These are phyloP conservation scores for Ceratina australensis DNA, from an alignment of 1,140 invertebrate species.

Conservation along the genomic window DNA sequence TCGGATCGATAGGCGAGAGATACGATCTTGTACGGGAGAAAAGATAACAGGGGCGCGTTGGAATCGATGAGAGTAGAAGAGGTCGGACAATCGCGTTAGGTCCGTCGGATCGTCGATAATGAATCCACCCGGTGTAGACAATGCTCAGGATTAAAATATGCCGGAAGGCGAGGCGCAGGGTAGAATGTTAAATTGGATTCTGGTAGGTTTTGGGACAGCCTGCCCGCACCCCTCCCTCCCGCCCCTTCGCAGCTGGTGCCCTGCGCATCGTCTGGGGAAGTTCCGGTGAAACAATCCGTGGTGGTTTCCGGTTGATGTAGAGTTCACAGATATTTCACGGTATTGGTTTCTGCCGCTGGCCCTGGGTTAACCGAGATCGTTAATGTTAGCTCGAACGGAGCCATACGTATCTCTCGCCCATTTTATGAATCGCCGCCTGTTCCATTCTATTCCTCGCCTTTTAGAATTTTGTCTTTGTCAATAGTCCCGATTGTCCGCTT, in stretches of 20 bases:
- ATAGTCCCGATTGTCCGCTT: too few relatives aligned
- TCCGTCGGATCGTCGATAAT: slow-evolving; percentile 18
- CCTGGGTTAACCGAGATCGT: slow-evolving; percentile 52
- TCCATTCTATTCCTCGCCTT: slow-evolving; percentile 7
- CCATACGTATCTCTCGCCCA: slow-evolving; percentile 20
- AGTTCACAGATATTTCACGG: slow-evolving; percentile 60
- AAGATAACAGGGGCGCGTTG: background rate
- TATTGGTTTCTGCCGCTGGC: slow-evolving; percentile 47
- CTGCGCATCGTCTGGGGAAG: slow-evolving; percentile 36
- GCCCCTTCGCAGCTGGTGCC: slow-evolving; percentile 45
- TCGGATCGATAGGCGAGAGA: background rate
- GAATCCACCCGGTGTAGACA: slow-evolving; percentile 31
- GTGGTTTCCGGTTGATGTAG: slow-evolving; percentile 43
- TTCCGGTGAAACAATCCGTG: slow-evolving; percentile 57
- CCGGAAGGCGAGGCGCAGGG: slow-evolving; percentile 5
- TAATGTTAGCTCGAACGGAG: slow-evolving; percentile 51
- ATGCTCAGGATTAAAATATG: slow-evolving; percentile 52
- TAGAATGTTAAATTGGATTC: slow-evolving; percentile 47
- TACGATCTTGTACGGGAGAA: background rate
- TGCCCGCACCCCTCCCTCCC: too few relatives aligned
- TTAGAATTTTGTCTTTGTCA: background rate
- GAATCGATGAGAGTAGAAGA: background rate
- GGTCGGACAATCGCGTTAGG: background rate
- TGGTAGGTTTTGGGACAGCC: slow-evolving; percentile 38
- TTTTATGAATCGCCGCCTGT: slow-evolving; percentile 31